Conservation (phyloP, 2,113 vertebrate species). For the Phocoena phocoena region DNA sequence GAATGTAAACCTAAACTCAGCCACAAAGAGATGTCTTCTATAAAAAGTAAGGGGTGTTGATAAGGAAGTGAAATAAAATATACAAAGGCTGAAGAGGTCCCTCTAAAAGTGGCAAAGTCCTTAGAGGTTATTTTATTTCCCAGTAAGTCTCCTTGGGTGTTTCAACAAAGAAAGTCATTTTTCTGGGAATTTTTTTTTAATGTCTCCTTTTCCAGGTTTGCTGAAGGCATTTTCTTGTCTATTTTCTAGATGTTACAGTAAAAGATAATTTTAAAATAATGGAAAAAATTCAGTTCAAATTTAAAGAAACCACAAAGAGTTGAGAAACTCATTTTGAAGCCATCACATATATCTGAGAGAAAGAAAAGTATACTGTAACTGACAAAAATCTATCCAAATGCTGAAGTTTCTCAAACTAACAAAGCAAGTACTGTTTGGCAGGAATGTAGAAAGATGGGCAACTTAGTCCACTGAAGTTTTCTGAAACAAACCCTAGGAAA, state of each 20-base stretch:
- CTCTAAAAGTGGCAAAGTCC: neutral
- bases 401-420: slow-evolving; percentile 43
- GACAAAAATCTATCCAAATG: neutral
- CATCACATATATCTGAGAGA: fast-evolving
- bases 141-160: neutral
- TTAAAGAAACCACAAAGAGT: neutral
- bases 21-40: neutral
- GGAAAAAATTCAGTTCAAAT: neutral
- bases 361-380: neutral
- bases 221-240: neutral
- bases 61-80: neutral
- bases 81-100: neutral
- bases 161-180: slow-evolving; percentile 21
- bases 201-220: slow-evolving; percentile 12
- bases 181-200: neutral
- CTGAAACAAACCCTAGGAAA: neutral
- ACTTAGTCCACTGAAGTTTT: neutral
- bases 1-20: neutral
- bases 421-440: slow-evolving; percentile 47
- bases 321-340: neutral
- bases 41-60: neutral
- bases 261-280: neutral
- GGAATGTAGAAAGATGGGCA: slow-evolving; percentile 16
- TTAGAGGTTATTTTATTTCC: slow-evolving; percentile 40
- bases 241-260: neutral